Conservation (phyloP, 2,888 invertebrate genomes). For the Ecdyonurus torrentis region DNA sequence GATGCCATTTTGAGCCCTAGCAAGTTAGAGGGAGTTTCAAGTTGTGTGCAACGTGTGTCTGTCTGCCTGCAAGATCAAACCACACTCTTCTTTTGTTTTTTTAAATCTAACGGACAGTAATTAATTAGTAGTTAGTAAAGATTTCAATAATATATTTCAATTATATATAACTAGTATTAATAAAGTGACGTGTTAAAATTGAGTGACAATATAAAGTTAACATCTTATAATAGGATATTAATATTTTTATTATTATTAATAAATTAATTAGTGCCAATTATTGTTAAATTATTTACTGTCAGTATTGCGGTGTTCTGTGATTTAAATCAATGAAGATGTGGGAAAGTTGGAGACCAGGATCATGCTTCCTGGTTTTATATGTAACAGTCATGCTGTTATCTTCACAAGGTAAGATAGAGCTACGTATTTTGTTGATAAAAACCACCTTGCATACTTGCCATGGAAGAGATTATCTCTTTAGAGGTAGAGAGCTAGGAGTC, state of each 20-base stretch:
- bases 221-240: neutral
- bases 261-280: neutral
- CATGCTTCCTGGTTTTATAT: neutral
- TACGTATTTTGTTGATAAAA: too few relatives aligned
- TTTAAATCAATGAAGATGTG: neutral
- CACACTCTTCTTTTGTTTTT: neutral
- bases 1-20: neutral
- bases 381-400: neutral
- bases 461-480: too few relatives aligned
- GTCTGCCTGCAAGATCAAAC: neutral
- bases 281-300: neutral
- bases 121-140: neutral
- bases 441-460: too few relatives aligned
- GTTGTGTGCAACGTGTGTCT: neutral
- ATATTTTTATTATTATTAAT: neutral
- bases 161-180: neutral
- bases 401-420: neutral
- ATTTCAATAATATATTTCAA: too few relatives aligned
- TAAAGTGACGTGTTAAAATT: neutral
- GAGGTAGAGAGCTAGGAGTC: too few relatives aligned
- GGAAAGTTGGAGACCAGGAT: neutral
- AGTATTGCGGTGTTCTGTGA: neutral
- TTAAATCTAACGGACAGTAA: neutral
- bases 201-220: neutral
- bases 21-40: neutral